Evolutionary conservation across 2,113 vertebrate genomes (phyloP).

Genomic region (Cyrtonyx montezumae): DNA sequence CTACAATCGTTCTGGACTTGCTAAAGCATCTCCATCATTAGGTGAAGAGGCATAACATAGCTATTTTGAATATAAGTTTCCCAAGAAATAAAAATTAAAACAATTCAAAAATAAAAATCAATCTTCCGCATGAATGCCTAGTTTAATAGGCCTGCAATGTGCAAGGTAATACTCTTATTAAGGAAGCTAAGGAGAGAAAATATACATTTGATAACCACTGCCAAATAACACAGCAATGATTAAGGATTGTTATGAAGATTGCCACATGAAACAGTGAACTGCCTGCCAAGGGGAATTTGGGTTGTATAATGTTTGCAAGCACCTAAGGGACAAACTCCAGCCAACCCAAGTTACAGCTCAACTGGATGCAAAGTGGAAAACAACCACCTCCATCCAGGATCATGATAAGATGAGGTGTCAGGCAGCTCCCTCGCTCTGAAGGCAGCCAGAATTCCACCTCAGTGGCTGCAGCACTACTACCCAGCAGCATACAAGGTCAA

Average conservation of each 20-base stretch:
- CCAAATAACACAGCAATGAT: background rate
- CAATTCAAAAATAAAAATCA: background rate
- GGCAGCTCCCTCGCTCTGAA: background rate
- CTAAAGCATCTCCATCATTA: background rate
- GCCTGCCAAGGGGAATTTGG: background rate
- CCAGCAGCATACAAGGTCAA: background rate
- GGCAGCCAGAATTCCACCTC: background rate
- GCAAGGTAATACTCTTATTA: background rate
- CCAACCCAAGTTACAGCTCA: background rate
- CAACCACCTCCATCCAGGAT: background rate
- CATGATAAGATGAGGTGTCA: background rate
- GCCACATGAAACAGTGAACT: background rate
- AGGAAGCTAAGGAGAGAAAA: background rate
- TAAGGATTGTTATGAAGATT: constrained; percentile 5
- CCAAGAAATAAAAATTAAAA: background rate
- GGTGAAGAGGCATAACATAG: background rate
- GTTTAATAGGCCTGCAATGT: background rate
- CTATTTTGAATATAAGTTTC: background rate
- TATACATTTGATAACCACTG: background rate
- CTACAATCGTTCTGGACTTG: background rate
- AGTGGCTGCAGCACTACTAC: background rate
- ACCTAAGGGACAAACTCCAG: constrained; percentile 7
- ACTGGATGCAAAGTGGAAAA: background rate
- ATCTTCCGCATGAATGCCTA: background rate
- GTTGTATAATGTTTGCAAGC: background rate